A percentile compares a stretch with the other conserved stretches of the same genome.
phyloP scores from a whole-genome alignment of 2,113 vertebrate genomes.

The Leucopsar rothschildi region DNA sequence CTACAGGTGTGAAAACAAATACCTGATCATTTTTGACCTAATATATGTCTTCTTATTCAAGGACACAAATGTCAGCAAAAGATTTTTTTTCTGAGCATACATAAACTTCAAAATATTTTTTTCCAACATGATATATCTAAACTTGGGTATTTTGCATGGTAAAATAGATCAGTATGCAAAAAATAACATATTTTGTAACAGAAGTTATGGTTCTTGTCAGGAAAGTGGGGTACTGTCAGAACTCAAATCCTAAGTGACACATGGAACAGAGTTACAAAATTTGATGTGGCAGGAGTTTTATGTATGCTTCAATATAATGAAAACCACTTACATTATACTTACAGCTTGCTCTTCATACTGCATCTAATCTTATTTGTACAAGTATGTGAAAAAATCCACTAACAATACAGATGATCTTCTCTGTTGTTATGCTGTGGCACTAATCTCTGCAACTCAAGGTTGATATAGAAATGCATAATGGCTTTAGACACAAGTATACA shows the following conservation, averaged over 20 bases:
- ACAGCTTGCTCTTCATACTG: conserved; percentile 22
- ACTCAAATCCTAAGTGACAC: not conserved
- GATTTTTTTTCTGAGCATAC: not conserved
- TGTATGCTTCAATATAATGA: conserved; percentile 38
- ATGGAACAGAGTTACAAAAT: not conserved
- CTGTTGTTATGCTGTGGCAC: conserved; percentile 33
- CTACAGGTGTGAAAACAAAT: not conserved
- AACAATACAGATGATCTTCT: not conserved
- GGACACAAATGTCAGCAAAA: not conserved
- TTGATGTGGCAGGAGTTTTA: not conserved
- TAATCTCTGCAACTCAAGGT: conserved; percentile 5
- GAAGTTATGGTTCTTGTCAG: not conserved
- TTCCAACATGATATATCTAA: not conserved
- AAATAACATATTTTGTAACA: not conserved
- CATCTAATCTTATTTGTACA: conserved; percentile 61
- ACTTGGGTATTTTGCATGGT: not conserved
- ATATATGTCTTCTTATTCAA: not conserved
- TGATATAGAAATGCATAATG: conserved; percentile 19
- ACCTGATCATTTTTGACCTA: not conserved
- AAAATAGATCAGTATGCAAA: not conserved
- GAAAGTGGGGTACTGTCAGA: not conserved
- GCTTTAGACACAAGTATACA: conserved; percentile 36
- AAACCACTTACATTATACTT: conserved; percentile 42
- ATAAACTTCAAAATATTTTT: not conserved
- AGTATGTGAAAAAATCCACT: conserved; percentile 36